These are phyloP conservation scores for Gallinago nigripennis DNA, from an alignment of 2,797 vertebrate genomes.

Conservation along the genomic window DNA sequence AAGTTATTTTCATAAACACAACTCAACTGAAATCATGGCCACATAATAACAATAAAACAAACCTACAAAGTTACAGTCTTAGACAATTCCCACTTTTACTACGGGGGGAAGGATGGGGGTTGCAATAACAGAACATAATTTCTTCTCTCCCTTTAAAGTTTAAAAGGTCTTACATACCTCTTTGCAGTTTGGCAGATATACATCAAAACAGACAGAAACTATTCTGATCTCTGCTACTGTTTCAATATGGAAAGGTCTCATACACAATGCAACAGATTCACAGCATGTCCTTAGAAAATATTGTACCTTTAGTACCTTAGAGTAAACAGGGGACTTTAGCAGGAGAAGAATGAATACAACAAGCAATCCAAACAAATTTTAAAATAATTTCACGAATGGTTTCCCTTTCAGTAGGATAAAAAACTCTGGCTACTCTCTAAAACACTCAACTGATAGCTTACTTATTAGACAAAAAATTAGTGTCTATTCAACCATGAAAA, in stretches of 20 bases:
- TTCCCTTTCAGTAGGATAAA: conserved; percentile 71
- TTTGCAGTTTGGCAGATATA: neutral
- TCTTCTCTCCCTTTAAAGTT: neutral
- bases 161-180: neutral
- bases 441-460: conserved; percentile 71
- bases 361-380: conserved; percentile 71
- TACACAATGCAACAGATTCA: conserved; percentile 45
- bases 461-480: conserved; percentile 78
- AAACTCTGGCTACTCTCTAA: conserved; percentile 60
- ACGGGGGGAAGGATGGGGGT: neutral
- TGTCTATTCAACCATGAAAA: conserved; percentile 69
- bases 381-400: conserved; percentile 72
- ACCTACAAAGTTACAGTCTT: neutral
- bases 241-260: conserved; percentile 39
- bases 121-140: neutral
- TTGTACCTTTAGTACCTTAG: neutral
- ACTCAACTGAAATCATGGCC: neutral
- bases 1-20: neutral
- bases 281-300: conserved; percentile 51
- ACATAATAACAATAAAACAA: neutral
- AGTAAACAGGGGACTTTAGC: conserved; percentile 47
- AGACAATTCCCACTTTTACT: neutral
- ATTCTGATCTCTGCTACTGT: neutral
- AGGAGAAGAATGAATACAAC: conserved; percentile 53
- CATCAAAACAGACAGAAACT: neutral